Conservation (phyloP, 2,888 invertebrate genomes). For the Pyralis farinalis region DNA sequence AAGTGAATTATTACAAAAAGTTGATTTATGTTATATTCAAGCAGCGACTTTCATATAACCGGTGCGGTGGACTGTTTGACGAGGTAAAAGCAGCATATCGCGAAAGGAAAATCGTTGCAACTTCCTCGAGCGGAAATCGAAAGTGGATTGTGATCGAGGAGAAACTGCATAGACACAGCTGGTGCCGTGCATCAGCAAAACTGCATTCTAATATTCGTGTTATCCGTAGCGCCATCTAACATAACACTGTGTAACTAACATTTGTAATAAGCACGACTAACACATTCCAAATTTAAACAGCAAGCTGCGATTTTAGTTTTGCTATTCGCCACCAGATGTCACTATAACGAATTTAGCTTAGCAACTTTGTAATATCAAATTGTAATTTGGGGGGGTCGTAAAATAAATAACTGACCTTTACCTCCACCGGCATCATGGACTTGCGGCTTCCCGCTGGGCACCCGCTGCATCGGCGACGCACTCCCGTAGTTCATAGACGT, state of each 20-base stretch:
- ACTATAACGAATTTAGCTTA: conserved; percentile 13
- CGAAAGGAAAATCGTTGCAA: conserved; percentile 69
- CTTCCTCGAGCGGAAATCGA: conserved; percentile 78
- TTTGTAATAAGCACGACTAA: no score
- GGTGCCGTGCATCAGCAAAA: conserved; percentile 25
- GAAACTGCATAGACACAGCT: conserved; percentile 50
- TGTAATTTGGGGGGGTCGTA: conserved; percentile 6
- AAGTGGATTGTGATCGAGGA: conserved; percentile 63
- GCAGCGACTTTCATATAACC: conserved; percentile 1
- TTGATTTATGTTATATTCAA: neutral
- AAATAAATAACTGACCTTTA: conserved; percentile 70
- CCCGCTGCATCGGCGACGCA: conserved; percentile 74
- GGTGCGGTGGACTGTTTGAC: conserved; percentile 15
- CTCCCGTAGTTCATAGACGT: conserved; percentile 76
- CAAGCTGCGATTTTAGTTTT: conserved; percentile 25
- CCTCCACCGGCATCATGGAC: conserved; percentile 78
- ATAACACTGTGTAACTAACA: conserved; percentile 7
- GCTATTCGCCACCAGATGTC: conserved; percentile 35
- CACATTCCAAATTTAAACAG: neutral
- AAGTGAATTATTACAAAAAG: neutral
- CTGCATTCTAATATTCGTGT: conserved; percentile 10
- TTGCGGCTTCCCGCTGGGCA: conserved; percentile 76
- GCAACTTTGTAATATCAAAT: neutral
- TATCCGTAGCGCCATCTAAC: conserved; percentile 44
- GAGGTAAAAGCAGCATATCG: conserved; percentile 65